These are phyloP conservation scores for Lycia hirtaria DNA, from an alignment of 2,888 invertebrate species.

Conservation along the genomic window DNA sequence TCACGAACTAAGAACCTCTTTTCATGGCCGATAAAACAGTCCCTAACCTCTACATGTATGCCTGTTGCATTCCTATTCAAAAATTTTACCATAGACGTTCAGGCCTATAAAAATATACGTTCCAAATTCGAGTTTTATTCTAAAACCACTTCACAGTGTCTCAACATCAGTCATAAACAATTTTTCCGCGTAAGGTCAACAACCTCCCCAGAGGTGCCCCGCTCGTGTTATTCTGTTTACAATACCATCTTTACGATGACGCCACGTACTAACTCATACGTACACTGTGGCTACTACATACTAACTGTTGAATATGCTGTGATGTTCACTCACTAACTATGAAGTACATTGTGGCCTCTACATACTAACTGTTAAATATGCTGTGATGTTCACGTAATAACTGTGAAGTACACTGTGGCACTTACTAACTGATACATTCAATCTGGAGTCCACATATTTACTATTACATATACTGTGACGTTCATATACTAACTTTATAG, in stretches of 20 bases:
- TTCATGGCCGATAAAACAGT: too few relatives aligned
- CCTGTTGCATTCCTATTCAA: too few relatives aligned
- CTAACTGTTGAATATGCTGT: constrained; percentile 1
- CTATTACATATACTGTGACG: neutral
- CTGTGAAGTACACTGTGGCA: too few relatives aligned
- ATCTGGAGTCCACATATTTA: too few relatives aligned
- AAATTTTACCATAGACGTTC: too few relatives aligned
- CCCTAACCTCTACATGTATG: too few relatives aligned
- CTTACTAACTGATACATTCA: too few relatives aligned
- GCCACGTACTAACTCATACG: constrained; percentile 13
- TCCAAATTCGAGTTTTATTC: constrained; percentile 6
- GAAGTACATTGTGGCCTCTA: neutral
- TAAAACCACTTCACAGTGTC: constrained; percentile 14
- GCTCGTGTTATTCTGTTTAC: constrained; percentile 35
- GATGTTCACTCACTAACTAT: neutral
- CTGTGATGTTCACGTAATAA: neutral
- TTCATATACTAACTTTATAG: too few relatives aligned
- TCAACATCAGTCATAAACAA: constrained; percentile 32
- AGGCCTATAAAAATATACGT: neutral
- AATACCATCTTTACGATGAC: constrained; percentile 26
- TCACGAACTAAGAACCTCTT: too few relatives aligned
- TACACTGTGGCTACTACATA: constrained; percentile 3
- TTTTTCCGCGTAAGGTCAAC: constrained; percentile 42
- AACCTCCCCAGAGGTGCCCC: constrained; percentile 35
- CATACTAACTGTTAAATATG: neutral